Base-by-base conservation (phyloP, 1,140 invertebrate genomes). In the Cotesia typhae region DNA sequence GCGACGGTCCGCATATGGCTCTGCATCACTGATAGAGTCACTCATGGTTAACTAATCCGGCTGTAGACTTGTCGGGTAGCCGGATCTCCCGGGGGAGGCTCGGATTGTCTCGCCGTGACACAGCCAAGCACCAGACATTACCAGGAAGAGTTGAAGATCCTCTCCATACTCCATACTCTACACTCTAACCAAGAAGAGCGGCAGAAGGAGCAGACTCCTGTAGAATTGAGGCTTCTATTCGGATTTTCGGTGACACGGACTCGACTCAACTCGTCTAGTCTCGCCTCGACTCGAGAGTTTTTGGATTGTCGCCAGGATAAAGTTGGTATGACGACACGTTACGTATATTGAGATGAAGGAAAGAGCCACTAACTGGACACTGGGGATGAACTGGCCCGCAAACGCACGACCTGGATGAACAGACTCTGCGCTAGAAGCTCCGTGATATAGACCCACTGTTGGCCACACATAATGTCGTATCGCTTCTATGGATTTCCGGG, bases 401-500 rank as follows among this genome's bases (percentile, higher is more conserved):
- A 66, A 53, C 53, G 7, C 52, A 9, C 12, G 35, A 36, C 14
- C 35, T 10, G 35, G 36, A n/a, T 14, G 36, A 61, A 36, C 20
- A 20, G 28, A 65, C 63, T 1, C 28, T 28, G 28, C 28, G 28
- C 51, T 52, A n/a, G 59, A 51, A n/a, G 55, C 28, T 36, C 35
- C 70, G 41, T 47, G 41, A 47, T 47, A 47, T 47, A 47, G 41
- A 47, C 41, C 41, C 41, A 10, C 41, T 9, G 41, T 47, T 60
- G 53, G 55, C 55, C 65, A 71, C 63, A 71, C 63, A 61, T 72
- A 72, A 72, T 71, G 69, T 74, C 74, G 67, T 74, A 74, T 73
- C 74, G 65, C 68, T 47, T 47, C 41, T 47, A 47, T 59, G 71
- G 68, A 75, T 75, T 73, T 73, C 38, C 70, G n/a, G 70, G 60